Evolutionary conservation across 2,797 vertebrate genomes (phyloP).

Genomic region (Xenentodon cancila): DNA sequence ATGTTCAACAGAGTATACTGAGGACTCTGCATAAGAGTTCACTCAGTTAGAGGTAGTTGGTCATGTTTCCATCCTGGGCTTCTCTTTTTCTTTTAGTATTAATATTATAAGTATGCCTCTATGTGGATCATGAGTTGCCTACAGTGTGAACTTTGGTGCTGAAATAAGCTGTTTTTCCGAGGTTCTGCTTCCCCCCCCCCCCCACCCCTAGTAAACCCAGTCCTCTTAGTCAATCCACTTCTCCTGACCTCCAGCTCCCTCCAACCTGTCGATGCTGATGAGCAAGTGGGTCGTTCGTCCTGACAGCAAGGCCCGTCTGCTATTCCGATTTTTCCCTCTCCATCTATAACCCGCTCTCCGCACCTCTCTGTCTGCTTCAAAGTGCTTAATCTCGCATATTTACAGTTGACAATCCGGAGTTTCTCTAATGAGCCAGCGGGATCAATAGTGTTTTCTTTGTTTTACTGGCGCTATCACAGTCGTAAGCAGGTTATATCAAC

Average conservation of each 20-base stretch:
- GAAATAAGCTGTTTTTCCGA: background rate
- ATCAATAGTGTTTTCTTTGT: background rate
- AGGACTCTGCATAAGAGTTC: too few species aligned
- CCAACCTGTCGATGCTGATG: slow-evolving; percentile 31
- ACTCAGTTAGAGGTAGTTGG: too few species aligned
- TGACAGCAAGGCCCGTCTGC: slow-evolving; percentile 17
- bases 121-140: background rate
- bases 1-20: too few species aligned
- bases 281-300: slow-evolving; percentile 31
- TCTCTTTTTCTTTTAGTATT: too few species aligned
- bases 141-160: background rate
- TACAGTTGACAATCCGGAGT: background rate
- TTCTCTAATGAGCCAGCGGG: slow-evolving; percentile 10
- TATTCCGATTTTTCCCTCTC: slow-evolving; percentile 10
- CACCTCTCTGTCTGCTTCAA: background rate
- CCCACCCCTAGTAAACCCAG: background rate
- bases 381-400: background rate
- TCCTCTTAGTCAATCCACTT: slow-evolving; percentile 8
- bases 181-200: background rate
- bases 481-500: slow-evolving; percentile 11
- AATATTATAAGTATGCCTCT: too few species aligned
- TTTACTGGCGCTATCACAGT: background rate
- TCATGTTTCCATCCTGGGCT: too few species aligned
- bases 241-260: slow-evolving; percentile 13
- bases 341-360: slow-evolving; percentile 8